Conservation (phyloP, 2,113 vertebrate genomes). For the Oriolus oriolus region DNA sequence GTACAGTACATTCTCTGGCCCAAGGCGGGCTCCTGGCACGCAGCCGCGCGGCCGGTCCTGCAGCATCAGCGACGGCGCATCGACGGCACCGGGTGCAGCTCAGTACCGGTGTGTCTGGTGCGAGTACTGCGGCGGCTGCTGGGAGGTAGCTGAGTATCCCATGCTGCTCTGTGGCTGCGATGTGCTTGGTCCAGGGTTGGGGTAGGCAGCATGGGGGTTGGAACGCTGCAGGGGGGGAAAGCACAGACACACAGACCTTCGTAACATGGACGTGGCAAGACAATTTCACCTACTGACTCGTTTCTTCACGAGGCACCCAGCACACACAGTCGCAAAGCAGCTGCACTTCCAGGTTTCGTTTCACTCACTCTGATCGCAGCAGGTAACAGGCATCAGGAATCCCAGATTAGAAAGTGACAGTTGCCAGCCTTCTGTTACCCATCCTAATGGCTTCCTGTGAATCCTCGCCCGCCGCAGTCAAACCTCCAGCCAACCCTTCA, state of each 20-base stretch:
- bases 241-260: background rate
- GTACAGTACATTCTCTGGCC: constrained; percentile 78
- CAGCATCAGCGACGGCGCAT: constrained; percentile 71
- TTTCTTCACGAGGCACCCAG: background rate
- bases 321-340: background rate
- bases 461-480: background rate
- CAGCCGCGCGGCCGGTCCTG: constrained; percentile 64
- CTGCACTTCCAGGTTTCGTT: background rate
- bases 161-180: constrained; percentile 99
- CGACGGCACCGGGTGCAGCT: constrained; percentile 67
- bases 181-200: constrained; percentile 99
- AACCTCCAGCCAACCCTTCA: background rate
- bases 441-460: background rate
- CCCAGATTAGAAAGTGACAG: background rate
- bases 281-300: background rate
- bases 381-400: background rate
- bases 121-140: constrained; percentile 99
- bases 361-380: background rate
- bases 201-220: constrained; percentile 99
- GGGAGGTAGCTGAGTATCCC: constrained; percentile 99
- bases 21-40: constrained; percentile 65
- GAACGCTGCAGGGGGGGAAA: constrained; percentile 81
- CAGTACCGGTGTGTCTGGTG: constrained; percentile 98
- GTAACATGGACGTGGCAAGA: rapidly evolving
- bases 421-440: background rate